Percentiles rank a stretch among this genome's conserved stretches.
These are phyloP conservation scores for Turnix velox DNA, from an alignment of 2,113 vertebrate genomes.

Conservation along the genomic window DNA sequence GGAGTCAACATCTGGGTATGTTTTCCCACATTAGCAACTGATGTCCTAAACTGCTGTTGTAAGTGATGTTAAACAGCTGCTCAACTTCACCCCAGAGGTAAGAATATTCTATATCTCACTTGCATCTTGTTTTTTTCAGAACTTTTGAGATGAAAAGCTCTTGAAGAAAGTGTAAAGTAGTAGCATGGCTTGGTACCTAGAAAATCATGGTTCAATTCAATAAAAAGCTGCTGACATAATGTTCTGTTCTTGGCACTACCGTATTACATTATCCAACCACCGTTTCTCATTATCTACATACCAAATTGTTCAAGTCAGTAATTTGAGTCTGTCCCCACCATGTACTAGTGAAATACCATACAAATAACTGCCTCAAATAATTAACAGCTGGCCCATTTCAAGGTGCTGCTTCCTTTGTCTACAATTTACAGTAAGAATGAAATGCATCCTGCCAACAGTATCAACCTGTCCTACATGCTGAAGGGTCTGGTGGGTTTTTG, in stretches of 20 bases:
- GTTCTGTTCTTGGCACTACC: background rate
- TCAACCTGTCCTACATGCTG: background rate
- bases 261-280: background rate
- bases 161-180: background rate
- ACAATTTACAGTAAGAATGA: background rate
- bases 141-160: background rate
- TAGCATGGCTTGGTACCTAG: background rate
- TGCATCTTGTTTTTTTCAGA: background rate
- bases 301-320: background rate
- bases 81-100: slow-evolving; percentile 17
- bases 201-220: slow-evolving; percentile 7
- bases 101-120: background rate
- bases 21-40: slow-evolving; percentile 59
- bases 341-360: background rate
- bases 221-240: slow-evolving; percentile 24
- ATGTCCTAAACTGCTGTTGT: slow-evolving; percentile 22
- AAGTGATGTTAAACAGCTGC: slow-evolving; percentile 43
- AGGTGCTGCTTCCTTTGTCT: background rate
- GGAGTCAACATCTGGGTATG: slow-evolving; percentile 61
- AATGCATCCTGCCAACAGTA: background rate
- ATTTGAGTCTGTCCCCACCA: background rate
- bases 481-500: background rate
- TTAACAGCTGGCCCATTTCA: background rate
- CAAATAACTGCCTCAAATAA: background rate
- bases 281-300: slow-evolving; percentile 15